These are phyloP conservation scores for Hepsetus odoe DNA, from an alignment of 2,113 vertebrate genomes.

Conservation along the genomic window DNA sequence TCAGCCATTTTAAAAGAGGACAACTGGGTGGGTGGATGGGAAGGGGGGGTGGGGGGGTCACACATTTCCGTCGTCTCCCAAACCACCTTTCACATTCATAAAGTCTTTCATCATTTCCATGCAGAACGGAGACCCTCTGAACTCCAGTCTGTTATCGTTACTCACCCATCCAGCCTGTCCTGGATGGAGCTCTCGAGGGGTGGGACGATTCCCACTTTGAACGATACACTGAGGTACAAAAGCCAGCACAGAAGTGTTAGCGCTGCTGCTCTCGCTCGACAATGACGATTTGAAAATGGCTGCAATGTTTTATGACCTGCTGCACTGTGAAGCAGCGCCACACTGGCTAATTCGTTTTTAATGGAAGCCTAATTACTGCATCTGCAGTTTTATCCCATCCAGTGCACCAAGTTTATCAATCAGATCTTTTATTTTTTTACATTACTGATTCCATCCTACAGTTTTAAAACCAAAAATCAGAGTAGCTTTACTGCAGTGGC, in stretches of 20 bases:
- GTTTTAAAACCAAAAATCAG: too few species aligned
- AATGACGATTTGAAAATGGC: too few species aligned
- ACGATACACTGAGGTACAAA: not conserved
- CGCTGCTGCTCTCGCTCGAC: too few species aligned
- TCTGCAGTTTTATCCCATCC: conserved; percentile 13
- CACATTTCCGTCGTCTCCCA: not conserved
- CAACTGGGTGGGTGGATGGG: not conserved
- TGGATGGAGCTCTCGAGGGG: not conserved
- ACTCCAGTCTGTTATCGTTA: not conserved
- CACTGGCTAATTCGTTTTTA: conserved; percentile 30
- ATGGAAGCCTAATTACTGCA: conserved; percentile 32
- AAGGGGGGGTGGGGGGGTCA: not conserved
- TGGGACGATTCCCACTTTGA: not conserved
- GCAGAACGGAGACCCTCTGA: not conserved
- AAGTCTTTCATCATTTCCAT: not conserved
- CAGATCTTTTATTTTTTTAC: too few species aligned
- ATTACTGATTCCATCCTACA: too few species aligned
- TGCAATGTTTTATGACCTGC: not conserved
- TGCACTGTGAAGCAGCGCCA: not conserved
- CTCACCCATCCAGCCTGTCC: not conserved
- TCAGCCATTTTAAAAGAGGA: not conserved
- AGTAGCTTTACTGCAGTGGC: too few species aligned
- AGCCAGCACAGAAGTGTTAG: too few species aligned
- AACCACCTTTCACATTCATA: not conserved
- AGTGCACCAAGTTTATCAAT: too few species aligned